A percentile compares a stretch with the other conserved stretches of the same genome.
These are phyloP conservation scores for Leptothorax acervorum DNA, from an alignment of 2,888 invertebrate species.

Conservation along the genomic window DNA sequence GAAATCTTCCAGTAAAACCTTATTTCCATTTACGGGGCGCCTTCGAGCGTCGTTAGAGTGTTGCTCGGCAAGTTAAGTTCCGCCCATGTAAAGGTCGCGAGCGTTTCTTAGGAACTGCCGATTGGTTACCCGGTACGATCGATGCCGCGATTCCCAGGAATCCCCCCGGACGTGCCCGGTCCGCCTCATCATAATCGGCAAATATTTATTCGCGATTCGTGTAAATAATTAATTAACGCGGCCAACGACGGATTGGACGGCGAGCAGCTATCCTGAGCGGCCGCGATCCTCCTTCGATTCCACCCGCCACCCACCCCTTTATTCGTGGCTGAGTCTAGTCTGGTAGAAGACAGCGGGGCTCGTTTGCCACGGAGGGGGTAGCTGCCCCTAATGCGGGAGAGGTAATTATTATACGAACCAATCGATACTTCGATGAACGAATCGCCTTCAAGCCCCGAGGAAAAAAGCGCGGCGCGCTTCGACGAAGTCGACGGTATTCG, in stretches of 20 bases:
- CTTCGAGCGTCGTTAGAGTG: conserved; percentile 40
- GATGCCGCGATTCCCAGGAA: conserved; percentile 66
- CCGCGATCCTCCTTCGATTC: conserved; percentile 53
- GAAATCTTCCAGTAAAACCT: not conserved
- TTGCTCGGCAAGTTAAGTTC: conserved; percentile 40
- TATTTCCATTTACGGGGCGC: conserved; percentile 39
- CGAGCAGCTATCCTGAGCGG: conserved; percentile 73
- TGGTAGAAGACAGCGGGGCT: conserved; percentile 74
- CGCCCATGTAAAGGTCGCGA: conserved; percentile 58
- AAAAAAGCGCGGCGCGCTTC: conserved; percentile 66
- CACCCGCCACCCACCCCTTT: conserved; percentile 56
- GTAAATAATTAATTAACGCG: conserved; percentile 80
- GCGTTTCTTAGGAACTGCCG: conserved; percentile 63
- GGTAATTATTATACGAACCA: conserved; percentile 84
- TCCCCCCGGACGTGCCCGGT: conserved; percentile 47
- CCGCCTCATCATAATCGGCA: conserved; percentile 60
- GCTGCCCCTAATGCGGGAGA: conserved; percentile 82
- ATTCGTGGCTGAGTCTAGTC: conserved; percentile 74
- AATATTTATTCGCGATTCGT: conserved; percentile 75
- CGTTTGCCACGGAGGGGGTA: conserved; percentile 73
- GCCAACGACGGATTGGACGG: conserved; percentile 70
- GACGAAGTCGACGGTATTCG: conserved; percentile 67
- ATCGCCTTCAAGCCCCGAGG: conserved; percentile 68
- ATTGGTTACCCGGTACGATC: conserved; percentile 66
- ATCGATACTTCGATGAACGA: conserved; percentile 83